phyloP scores from a whole-genome alignment of 1,140 invertebrate species.

The Proctacanthus coquilletti region DNA sequence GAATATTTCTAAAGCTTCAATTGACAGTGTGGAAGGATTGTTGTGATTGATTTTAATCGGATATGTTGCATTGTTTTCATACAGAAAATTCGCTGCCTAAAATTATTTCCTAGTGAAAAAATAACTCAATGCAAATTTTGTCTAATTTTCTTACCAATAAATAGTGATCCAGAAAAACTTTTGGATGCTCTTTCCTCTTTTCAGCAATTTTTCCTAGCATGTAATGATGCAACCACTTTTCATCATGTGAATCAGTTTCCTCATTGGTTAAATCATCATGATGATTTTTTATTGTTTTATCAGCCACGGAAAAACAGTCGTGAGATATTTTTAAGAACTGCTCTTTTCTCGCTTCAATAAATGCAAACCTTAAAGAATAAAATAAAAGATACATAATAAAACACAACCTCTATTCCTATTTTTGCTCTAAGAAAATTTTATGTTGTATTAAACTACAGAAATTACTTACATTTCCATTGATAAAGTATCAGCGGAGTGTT shows the following conservation, averaged over 20 bases:
- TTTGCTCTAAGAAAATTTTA: no score
- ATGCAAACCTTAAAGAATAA: neutral
- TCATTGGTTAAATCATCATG: neutral
- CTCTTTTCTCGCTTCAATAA: neutral
- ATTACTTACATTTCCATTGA: constrained; percentile 1
- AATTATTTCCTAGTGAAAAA: no score
- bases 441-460: no score
- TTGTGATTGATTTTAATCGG: constrained; percentile 74
- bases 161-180: constrained; percentile 65
- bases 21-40: constrained; percentile 60
- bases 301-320: neutral
- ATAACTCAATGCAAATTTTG: neutral
- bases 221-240: constrained; percentile 14
- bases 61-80: constrained; percentile 69
- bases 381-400: neutral
- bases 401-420: no score
- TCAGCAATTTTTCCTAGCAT: constrained; percentile 57
- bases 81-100: constrained; percentile 52
- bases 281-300: neutral
- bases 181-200: constrained; percentile 56
- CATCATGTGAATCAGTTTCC: constrained; percentile 8
- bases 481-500: neutral
- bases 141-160: no score
- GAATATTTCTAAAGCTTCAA: constrained; percentile 81
- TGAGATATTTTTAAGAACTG: neutral